Percentiles rank a stretch among this genome's conserved stretches.
Evolutionary conservation across 2,113 vertebrate species (phyloP).

Genomic region (Gila orcuttii): DNA sequence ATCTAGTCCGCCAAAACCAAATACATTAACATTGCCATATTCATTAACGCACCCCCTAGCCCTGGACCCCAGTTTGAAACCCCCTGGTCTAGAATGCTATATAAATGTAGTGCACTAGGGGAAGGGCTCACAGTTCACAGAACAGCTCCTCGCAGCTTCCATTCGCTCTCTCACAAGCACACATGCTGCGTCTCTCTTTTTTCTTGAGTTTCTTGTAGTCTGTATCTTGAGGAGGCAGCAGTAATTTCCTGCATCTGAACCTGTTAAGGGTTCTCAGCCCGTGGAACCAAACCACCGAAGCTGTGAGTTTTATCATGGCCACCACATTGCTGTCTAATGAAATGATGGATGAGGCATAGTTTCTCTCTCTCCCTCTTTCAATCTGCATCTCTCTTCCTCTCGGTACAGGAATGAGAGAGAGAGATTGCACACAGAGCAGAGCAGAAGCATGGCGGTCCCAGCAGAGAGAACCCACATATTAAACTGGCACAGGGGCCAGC

Average conservation of each 20-base stretch:
- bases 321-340: constrained; percentile 55
- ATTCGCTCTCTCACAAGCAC: constrained; percentile 4
- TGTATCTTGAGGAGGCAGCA: constrained; percentile 56
- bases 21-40: too few species aligned
- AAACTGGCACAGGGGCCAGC: constrained; percentile 43
- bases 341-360: constrained; percentile 63
- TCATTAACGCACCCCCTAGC: neutral
- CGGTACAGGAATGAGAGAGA: neutral
- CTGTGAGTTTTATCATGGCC: constrained; percentile 43
- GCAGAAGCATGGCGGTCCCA: constrained; percentile 50
- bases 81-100: neutral
- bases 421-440: constrained; percentile 34
- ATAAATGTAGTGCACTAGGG: neutral
- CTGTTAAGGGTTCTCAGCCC: constrained; percentile 40
- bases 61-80: neutral
- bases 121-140: constrained; percentile 7
- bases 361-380: constrained; percentile 54
- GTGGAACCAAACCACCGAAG: constrained; percentile 46
- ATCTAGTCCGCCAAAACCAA: too few species aligned
- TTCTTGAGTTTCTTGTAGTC: constrained; percentile 26
- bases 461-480: constrained; percentile 39
- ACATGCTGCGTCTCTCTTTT: neutral
- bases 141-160: neutral
- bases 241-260: constrained; percentile 47
- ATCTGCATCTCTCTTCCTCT: constrained; percentile 10